Percentiles rank a stretch among this genome's conserved stretches.
Evolutionary conservation across 2,888 invertebrate genomes (phyloP).

Genomic region (Oscheius sp.): DNA sequence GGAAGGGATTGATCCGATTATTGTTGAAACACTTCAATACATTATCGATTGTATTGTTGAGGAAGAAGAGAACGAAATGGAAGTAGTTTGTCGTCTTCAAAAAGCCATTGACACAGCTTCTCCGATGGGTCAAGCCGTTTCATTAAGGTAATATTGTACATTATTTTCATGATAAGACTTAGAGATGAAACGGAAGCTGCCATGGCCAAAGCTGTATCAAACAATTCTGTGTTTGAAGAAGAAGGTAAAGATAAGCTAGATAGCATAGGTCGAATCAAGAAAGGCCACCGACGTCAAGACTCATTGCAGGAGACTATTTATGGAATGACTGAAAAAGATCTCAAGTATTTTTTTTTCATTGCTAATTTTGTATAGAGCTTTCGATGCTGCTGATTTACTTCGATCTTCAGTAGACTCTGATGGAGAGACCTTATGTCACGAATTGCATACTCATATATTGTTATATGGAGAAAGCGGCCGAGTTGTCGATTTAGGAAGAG

Average conservation of each 20-base stretch:
- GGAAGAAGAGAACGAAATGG: conserved; percentile 40
- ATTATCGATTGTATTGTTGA: conserved; percentile 60
- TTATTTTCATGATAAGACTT: neutral
- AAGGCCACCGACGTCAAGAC: conserved; percentile 64
- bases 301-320: conserved; percentile 67
- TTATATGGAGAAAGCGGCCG: conserved; percentile 72
- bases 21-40: conserved; percentile 57
- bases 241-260: conserved; percentile 27
- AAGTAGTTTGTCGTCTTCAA: neutral
- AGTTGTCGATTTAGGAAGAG: conserved; percentile 56
- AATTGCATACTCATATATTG: conserved; percentile 84
- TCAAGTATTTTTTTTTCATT: conserved; percentile 21
- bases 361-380: conserved; percentile 36
- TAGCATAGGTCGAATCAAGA: conserved; percentile 39
- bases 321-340: conserved; percentile 50
- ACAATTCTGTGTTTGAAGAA: neutral
- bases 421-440: conserved; percentile 75
- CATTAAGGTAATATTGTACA: neutral
- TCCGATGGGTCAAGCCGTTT: conserved; percentile 10
- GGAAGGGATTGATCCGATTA: conserved; percentile 56
- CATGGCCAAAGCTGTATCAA: neutral
- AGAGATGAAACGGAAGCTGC: neutral
- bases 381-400: conserved; percentile 53
- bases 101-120: neutral
- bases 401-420: conserved; percentile 41